Conservation (phyloP, 2,797 vertebrate genomes). For the Sparidentex hasta region DNA sequence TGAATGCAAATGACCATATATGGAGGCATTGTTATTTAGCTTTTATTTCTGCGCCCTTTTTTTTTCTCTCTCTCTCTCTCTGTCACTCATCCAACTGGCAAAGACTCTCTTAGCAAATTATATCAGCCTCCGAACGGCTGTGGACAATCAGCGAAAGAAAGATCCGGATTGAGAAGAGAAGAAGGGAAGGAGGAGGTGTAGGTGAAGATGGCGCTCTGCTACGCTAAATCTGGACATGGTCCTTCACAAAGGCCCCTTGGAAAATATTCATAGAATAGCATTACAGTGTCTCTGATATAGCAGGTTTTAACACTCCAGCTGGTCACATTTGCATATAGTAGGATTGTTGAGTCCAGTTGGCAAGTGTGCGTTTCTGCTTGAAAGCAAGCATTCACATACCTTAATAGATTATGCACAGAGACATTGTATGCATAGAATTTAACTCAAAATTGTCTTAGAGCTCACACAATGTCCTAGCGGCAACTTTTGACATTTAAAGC, state of each 20-base stretch:
- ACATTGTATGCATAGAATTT: slow-evolving; percentile 20
- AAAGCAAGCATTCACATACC: slow-evolving; percentile 32
- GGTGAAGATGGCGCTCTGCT: slow-evolving; percentile 24
- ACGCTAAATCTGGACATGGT: slow-evolving; percentile 38
- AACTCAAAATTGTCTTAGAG: slow-evolving; percentile 31
- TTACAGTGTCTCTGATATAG: slow-evolving; percentile 23
- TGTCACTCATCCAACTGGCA: slow-evolving; percentile 64
- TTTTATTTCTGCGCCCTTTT: slow-evolving; percentile 47
- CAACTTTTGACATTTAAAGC: slow-evolving; percentile 35
- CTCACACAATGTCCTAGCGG: slow-evolving; percentile 32
- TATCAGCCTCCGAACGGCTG: slow-evolving; percentile 58
- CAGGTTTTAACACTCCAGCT: slow-evolving; percentile 53
- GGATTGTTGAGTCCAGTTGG: slow-evolving; percentile 48
- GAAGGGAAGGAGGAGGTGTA: slow-evolving; percentile 14
- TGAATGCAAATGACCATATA: slow-evolving; percentile 76
- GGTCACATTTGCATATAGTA: slow-evolving; percentile 46
- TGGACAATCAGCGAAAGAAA: slow-evolving; percentile 43
- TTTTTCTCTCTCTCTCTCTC: slow-evolving; percentile 29
- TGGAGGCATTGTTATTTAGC: slow-evolving; percentile 67
- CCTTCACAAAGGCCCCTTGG: slow-evolving; percentile 27
- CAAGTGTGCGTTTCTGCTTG: slow-evolving; percentile 26
- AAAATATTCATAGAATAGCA: slow-evolving; percentile 48
- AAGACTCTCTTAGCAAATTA: slow-evolving; percentile 48
- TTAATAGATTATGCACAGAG: slow-evolving; percentile 12
- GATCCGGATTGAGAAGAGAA: slow-evolving; percentile 25